Evolutionary conservation across 2,113 vertebrate species (phyloP).

Genomic region (Catharus fuscescens): DNA sequence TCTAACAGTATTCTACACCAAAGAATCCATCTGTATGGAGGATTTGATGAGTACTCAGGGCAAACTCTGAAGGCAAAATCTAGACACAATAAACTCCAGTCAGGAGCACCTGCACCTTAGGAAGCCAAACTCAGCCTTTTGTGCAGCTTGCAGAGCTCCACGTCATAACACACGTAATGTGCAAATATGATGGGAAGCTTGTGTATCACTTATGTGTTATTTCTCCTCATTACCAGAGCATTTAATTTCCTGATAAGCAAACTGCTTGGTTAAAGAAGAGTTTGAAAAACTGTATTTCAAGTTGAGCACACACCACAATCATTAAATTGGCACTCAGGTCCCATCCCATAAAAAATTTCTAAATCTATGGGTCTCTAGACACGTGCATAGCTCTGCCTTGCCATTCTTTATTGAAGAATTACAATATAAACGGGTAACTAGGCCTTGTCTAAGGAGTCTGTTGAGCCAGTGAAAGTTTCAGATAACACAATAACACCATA

Average conservation of each 20-base stretch:
- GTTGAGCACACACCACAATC: not conserved
- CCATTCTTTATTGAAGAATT: not conserved
- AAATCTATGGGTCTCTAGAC: not conserved
- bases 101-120: not conserved
- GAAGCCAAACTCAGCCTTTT: not conserved
- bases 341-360: not conserved
- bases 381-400: not conserved
- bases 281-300: not conserved
- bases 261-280: not conserved
- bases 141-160: not conserved
- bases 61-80: not conserved
- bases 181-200: not conserved
- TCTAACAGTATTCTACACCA: not conserved
- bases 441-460: not conserved
- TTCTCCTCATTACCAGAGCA: not conserved
- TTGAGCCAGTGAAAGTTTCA: not conserved
- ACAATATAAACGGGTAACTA: not conserved
- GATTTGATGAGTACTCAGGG: not conserved
- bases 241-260: not conserved
- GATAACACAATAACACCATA: not conserved
- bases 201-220: not conserved
- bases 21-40: not conserved
- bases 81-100: not conserved
- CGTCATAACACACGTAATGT: not conserved
- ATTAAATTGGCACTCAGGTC: not conserved